Evolutionary conservation across 2,888 invertebrate species (phyloP).

Genomic region (Hyposoter dolosus): DNA sequence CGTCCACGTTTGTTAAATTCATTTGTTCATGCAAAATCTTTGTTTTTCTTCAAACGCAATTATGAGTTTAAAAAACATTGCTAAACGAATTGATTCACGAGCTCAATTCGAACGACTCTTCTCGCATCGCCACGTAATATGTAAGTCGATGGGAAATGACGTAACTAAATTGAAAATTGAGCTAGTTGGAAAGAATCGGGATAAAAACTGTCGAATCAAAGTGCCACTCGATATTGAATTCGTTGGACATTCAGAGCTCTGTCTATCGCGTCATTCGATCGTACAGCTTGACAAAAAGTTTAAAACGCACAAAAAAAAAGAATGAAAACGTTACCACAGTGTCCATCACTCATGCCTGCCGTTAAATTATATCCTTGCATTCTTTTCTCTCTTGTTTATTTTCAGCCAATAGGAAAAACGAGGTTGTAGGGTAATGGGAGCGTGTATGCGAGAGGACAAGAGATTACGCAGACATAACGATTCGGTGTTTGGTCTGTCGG

Average conservation of each 20-base stretch:
- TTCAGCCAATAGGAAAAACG: neutral
- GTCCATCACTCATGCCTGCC: conserved; percentile 32
- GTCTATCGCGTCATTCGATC: conserved; percentile 30
- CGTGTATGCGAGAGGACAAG: conserved; percentile 34
- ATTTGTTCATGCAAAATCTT: neutral
- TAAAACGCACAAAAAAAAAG: neutral
- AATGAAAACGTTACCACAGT: conserved; percentile 35
- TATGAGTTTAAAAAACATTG: neutral
- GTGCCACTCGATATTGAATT: conserved; percentile 27
- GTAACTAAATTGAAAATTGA: conserved; percentile 22
- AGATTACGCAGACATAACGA: conserved; percentile 51
- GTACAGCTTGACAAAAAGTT: neutral
- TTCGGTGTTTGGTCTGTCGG: conserved; percentile 43
- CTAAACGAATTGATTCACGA: neutral
- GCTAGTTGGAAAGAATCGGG: neutral
- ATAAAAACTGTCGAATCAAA: conserved; percentile 21
- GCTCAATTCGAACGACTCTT: neutral
- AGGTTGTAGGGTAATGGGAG: conserved; percentile 30
- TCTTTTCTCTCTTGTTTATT: neutral
- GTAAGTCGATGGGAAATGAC: conserved; percentile 1
- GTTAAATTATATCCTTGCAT: neutral
- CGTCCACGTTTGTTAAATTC: neutral
- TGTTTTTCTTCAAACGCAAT: neutral
- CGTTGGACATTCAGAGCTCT: conserved; percentile 30
- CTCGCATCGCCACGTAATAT: neutral